Percentiles rank a stretch among this genome's conserved stretches.
These are phyloP conservation scores for Tokudaia muenninki DNA, from an alignment of 2,797 vertebrate species.

Conservation along the genomic window DNA sequence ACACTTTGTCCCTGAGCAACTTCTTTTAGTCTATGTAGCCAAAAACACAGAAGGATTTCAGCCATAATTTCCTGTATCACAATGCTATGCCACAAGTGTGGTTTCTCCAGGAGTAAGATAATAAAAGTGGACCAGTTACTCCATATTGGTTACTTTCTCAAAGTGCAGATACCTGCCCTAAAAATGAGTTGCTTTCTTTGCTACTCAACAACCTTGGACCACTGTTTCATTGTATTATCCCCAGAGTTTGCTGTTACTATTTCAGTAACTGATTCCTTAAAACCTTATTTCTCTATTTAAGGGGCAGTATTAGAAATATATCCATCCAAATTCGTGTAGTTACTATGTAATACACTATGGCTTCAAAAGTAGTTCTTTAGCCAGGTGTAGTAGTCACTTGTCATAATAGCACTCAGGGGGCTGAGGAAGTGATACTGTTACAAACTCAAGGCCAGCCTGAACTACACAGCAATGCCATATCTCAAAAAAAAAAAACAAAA, in stretches of 20 bases:
- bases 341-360: background rate
- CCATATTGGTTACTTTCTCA: background rate
- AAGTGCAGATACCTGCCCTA: background rate
- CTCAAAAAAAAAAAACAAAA: conserved; percentile 1
- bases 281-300: background rate
- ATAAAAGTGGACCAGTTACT: background rate
- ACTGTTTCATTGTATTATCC: conserved; percentile 4
- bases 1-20: background rate
- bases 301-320: background rate
- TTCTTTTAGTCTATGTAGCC: background rate
- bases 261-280: background rate
- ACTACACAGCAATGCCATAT: background rate
- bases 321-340: background rate
- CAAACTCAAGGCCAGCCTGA: background rate
- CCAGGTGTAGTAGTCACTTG: background rate
- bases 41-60: background rate
- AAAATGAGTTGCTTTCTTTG: background rate
- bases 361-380: background rate
- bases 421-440: background rate
- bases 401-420: background rate
- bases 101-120: background rate
- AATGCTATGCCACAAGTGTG: background rate
- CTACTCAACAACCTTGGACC: background rate
- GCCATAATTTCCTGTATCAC: background rate
- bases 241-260: background rate